Evolutionary conservation across 2,888 invertebrate species (phyloP), one percentile per base, ranked within the genome.

Genomic region (Drosophila pegasa): DNA sequence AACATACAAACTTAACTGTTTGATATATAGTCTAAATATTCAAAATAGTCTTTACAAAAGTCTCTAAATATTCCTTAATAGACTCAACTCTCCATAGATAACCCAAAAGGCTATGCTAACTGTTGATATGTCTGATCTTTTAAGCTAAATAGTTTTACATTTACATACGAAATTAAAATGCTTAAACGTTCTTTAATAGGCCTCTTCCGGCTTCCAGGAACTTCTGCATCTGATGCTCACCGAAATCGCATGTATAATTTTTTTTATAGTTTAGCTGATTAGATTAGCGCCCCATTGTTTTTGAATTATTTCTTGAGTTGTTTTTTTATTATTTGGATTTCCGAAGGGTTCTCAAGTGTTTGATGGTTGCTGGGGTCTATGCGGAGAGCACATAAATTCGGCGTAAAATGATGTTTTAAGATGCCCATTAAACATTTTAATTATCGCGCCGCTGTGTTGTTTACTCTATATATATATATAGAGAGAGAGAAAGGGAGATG

Each of bases 361-460:
- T 33, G 52, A 45, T 45, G 43, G 25, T 25, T n/a, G n/a, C 10
- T 14, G 22, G 29, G 48, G 14, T 48, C 48, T 48, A 29, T 48
- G 65, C 52, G 16, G 38, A 51, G 64, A 48, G 66, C 66, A 60
- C 71, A 75, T 87, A 77, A 87, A 86, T 87, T 89, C 85, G 82
- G 77, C 76, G 78, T 88, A 87, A 88, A 85, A 87, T 84, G 74
- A 74, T 78, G 74, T 85, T 79, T 87, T 72, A 87, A 85, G 80
- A 75, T 82, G 86, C 65, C 77, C 75, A 86, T 86, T 89, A 89
- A 89, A 82, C 86, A 87, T 87, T 86, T 86, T 86, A 85, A 89
- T 89, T 89, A 87, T 89, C 78, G 75, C 70, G 41, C 63, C 56
- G 61, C 59, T 18, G 65, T 51, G 63, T 61, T 66, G 65, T 64